A percentile compares a stretch with the other conserved stretches of the same genome.
These are phyloP conservation scores for Campoplex nolae DNA, from an alignment of 2,888 invertebrate species.

Conservation along the genomic window DNA sequence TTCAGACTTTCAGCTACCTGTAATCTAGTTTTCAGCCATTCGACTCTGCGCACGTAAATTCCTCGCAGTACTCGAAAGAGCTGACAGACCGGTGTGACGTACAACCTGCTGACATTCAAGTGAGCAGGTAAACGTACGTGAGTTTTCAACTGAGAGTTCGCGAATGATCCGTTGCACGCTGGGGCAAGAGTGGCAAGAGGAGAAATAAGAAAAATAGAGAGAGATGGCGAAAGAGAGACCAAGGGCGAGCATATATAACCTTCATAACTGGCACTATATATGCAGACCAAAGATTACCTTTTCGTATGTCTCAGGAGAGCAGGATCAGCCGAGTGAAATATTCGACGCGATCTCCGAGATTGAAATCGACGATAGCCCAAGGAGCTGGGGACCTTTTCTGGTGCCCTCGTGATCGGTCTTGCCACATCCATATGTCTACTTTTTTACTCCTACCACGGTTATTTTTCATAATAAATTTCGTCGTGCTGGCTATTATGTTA, in stretches of 20 bases:
- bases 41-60: not conserved
- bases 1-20: not conserved
- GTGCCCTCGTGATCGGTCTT: conserved; percentile 43
- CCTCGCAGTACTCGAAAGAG: not conserved
- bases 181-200: not conserved
- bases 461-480: conserved; percentile 55
- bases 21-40: not conserved
- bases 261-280: conserved; percentile 40
- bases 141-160: conserved; percentile 23
- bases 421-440: conserved; percentile 53
- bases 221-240: conserved; percentile 5
- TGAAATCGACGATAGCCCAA: conserved; percentile 63
- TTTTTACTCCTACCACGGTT: conserved; percentile 16
- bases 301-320: conserved; percentile 45
- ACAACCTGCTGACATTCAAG: conserved; percentile 21
- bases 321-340: conserved; percentile 64
- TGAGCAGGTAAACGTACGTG: conserved; percentile 45
- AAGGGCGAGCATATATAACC: conserved; percentile 1
- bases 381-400: conserved; percentile 29
- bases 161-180: conserved; percentile 36
- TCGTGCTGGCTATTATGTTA: conserved; percentile 35
- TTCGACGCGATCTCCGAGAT: conserved; percentile 59
- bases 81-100: conserved; percentile 22
- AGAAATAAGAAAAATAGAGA: conserved; percentile 7
- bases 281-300: conserved; percentile 55